Evolutionary conservation across 1,140 invertebrate genomes (phyloP), one percentile per base, ranked within the genome.

Genomic region (Diachasmimorpha longicaudata): DNA sequence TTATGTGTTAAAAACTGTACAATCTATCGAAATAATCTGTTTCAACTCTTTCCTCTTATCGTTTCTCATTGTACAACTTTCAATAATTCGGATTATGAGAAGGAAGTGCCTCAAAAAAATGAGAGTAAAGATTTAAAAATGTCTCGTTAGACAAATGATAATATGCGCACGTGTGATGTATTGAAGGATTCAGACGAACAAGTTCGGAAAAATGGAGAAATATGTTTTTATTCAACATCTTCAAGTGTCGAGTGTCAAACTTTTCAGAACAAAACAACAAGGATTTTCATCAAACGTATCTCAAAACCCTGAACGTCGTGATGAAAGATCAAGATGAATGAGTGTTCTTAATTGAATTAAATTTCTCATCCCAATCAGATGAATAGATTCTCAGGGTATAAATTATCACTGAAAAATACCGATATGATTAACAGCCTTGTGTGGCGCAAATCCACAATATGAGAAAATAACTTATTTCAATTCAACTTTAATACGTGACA

Each of bases 41-140:
- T 72, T 31, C 31, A 13, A 52, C 25, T 72, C 21, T 55, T 31
- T 72, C 23, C 46, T 72, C 48, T 72, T 72, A 72, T 72, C 46
- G 31, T 72, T 72, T 52, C 48, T 72, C 70, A 55, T 72, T 72
- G 21, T 48, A 11, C 16, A 46, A 46, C 48, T 44, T 25, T 70
- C 23, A 14, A 19, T 44, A 14, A 19, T 39, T 21, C n/a, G n/a
- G 9, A 48, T 19, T 55, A 9, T 0, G 48, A 55, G 48, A 55
- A n/a, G n/a, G 4, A 2, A 55, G n/a, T 55, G 48, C 6, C n/a
- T 55, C 19, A 55, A 55, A 55, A 6, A 31, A 31, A 31, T 31
- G 31, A 31, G 6, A 6, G 6, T 31, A 31, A 31, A 31, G 31
- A n/a, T n/a, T 31, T 2, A 31, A 31, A 31, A 31, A 31, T 6